These are phyloP conservation scores for Taurulus bubalis DNA, from an alignment of 2,113 vertebrate species.

Conservation along the genomic window DNA sequence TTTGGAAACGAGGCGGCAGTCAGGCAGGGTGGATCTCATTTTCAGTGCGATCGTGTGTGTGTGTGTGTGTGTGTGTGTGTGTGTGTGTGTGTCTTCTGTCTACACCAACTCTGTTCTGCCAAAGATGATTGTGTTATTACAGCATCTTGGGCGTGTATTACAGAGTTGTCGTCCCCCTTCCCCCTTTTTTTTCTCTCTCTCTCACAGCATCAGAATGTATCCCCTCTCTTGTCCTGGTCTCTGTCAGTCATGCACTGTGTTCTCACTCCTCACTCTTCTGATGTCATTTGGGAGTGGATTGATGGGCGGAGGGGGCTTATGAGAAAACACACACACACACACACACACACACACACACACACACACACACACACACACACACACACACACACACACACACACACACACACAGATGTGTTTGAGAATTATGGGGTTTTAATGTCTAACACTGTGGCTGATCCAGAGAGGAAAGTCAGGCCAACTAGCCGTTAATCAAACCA, in stretches of 20 bases:
- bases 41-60: conserved; percentile 38
- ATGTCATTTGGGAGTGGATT: conserved; percentile 75
- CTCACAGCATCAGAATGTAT: not conserved
- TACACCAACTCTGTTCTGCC: conserved; percentile 48
- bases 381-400: not conserved
- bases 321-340: conserved; percentile 48
- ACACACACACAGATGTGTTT: conserved; percentile 36
- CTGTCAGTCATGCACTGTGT: conserved; percentile 64
- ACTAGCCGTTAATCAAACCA: conserved; percentile 62
- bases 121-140: conserved; percentile 70
- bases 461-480: conserved; percentile 62
- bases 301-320: conserved; percentile 57
- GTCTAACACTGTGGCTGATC: conserved; percentile 65
- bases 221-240: conserved; percentile 44
- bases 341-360: conserved; percentile 6
- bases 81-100: conserved; percentile 28
- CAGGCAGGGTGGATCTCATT: conserved; percentile 65
- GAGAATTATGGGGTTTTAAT: conserved; percentile 70
- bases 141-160: conserved; percentile 59
- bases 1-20: conserved; percentile 70
- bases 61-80: conserved; percentile 26
- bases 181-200: conserved; percentile 9
- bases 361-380: conserved; percentile 11
- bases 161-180: conserved; percentile 18
- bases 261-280: conserved; percentile 63